phyloP scores from a whole-genome alignment of 2,113 vertebrate species.

The Tetrao urogallus region DNA sequence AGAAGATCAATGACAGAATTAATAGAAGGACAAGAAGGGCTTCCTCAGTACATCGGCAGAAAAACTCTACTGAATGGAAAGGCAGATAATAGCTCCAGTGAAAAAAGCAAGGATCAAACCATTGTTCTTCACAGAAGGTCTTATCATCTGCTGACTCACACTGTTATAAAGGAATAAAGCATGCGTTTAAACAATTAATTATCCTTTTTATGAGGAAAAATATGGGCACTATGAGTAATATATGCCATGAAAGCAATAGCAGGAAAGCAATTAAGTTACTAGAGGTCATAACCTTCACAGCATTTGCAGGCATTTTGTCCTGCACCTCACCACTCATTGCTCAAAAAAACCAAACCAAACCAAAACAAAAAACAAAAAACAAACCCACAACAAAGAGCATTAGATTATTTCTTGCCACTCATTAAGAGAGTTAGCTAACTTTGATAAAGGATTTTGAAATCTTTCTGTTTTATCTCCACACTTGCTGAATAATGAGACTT shows the following conservation, averaged over 20 bases:
- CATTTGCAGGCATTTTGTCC: neutral
- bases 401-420: conserved; percentile 29
- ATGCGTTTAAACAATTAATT: neutral
- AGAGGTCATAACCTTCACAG: neutral
- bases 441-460: conserved; percentile 57
- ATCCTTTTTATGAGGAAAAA: neutral
- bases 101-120: conserved; percentile 15
- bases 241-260: neutral
- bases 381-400: neutral
- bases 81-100: neutral
- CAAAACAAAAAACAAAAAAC: neutral
- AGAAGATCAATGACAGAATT: neutral
- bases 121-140: neutral
- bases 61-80: neutral
- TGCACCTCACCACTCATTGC: conserved; percentile 16
- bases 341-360: neutral
- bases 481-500: conserved; percentile 66
- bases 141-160: neutral
- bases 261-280: neutral
- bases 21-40: neutral
- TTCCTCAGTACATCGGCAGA: neutral
- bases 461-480: conserved; percentile 41
- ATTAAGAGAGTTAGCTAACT: conserved; percentile 38
- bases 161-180: neutral
- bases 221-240: neutral